Evolutionary conservation across 2,797 vertebrate genomes (phyloP), one percentile per base, ranked within the genome.

Genomic region (Oreortyx pictus): DNA sequence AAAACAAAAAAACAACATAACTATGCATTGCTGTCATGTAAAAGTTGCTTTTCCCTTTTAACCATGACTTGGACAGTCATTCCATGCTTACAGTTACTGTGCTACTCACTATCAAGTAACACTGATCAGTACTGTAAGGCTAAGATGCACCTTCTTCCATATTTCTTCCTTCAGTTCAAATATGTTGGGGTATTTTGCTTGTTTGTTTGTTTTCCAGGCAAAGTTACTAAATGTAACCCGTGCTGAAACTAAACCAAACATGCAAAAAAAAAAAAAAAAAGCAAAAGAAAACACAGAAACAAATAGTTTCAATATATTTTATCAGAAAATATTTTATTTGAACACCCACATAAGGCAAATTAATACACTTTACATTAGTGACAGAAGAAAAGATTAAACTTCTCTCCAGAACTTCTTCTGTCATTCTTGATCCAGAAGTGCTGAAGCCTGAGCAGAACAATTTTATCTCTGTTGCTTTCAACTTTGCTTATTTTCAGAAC

Each of bases 81-180:
- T 60, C 15, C 4, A 17, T 14, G 7, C 0, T 0, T 43, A 29
- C 7, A 27, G 56, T 65, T 56, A 27, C 11, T 41, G 23, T 33
- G 50, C 29, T 52, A 15, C 9, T 52, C 50, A 52, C 50, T 29
- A 16, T 52, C 25, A 52, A 29, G 27, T 54, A 23, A 54, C 29
- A 59, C 16, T 43, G 44, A 82, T 44, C 56, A 67, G 8, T 13
- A 37, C 5, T 39, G 6, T 41, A 52, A 62, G 7, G 3, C 62
- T 60, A 72, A 81, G n/a, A 50, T 1, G 0, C 2, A 8, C 12
- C 10, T 33, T 70, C 24, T 56, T 80, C 24, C n/a, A 5, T 11
- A 56, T 11, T 4, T 78, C 6, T 59, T 68, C 22, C 24, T 67
- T 67, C 37, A 70, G 9, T 39, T 31, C 20, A 52, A 35, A 64